Conservation (phyloP, 2,113 vertebrate genomes). For the Triplophysa rosa region DNA sequence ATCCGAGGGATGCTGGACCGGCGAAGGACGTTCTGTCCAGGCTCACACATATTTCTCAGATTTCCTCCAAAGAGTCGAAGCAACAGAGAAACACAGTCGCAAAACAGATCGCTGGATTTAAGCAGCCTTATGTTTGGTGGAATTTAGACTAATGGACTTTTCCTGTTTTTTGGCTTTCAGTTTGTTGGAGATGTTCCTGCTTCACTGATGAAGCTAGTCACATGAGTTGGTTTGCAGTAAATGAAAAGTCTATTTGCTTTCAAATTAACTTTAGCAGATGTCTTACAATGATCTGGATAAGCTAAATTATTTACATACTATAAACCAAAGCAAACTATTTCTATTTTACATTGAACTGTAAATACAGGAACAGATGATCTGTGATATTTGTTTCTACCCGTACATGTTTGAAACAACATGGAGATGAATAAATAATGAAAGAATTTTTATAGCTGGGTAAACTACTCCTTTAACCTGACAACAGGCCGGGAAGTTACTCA, state of each 20-base stretch:
- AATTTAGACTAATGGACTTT: neutral
- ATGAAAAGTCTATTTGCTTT: neutral
- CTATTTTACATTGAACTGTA: neutral
- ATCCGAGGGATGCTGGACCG: constrained; percentile 31
- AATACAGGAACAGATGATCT: neutral
- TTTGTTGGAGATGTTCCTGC: neutral
- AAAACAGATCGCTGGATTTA: constrained; percentile 25
- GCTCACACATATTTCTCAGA: constrained; percentile 16
- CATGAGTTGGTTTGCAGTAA: neutral
- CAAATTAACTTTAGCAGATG: neutral
- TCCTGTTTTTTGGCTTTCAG: neutral
- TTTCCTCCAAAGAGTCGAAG: constrained; percentile 16
- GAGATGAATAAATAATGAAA: too few relatives aligned
- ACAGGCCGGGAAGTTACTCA: neutral
- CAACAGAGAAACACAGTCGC: constrained; percentile 6
- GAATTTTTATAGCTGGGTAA: neutral
- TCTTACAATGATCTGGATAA: neutral
- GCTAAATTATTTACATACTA: neutral
- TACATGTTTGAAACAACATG: too few relatives aligned
- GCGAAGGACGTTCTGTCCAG: constrained; percentile 23
- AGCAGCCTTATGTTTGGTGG: constrained; percentile 4
- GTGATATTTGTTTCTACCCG: too few relatives aligned
- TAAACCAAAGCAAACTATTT: neutral
- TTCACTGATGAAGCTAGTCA: neutral
- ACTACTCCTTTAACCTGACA: neutral